Base-by-base conservation (phyloP, 35 echinoderm and acorn worm species). In the Apostichopus parvimensis region DNA sequence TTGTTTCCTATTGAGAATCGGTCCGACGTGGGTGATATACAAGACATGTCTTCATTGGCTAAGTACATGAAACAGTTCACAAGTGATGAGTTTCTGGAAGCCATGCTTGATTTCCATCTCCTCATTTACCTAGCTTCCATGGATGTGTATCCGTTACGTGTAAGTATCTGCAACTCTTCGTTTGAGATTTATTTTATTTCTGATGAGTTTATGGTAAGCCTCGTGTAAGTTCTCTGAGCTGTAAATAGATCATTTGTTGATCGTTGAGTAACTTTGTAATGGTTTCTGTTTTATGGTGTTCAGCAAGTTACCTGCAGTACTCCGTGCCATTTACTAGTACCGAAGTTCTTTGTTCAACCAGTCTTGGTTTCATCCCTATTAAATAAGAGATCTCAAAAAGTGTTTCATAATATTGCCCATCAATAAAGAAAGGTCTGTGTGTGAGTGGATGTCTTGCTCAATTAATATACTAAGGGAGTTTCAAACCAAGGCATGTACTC, bases 51-150 rank as follows among this genome's bases (percentile, higher is more conserved):
- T 55, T 60, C 97, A 2, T 82, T 99, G 17, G 87, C 95, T 6
- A 91, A 94, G 61, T 96, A 99, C 81, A 93, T 99, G 93, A 83
- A 91, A 56, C 95, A 99, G 87, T 99, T 94, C 82, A 56, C 81
- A 15, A 54, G 55, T 8, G 76, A 78, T 21, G 80, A 96, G 57
- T 80, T 93, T 53, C 77, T 96, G 73, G 95, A 99, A 73, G 97
- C 97, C n/a, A 91, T 99, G 93, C 82, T 80, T 15, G 97, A 99
- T 79, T 99, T 99, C 73, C 97, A 99, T 87, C 90, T 99, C n/a
- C 87, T 99, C 2, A 72, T 99, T 0, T 99, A 95, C 73, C 88
- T 99, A 58, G 95, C 95, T 55, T 94, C 93, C 26, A 93, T 99
- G 92, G 93, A 96, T 54, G 89, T 93, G 78, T 83, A 96, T 61